Evolutionary conservation across 1,140 invertebrate genomes (phyloP).

Genomic region (Acromyrmex heyeri): DNA sequence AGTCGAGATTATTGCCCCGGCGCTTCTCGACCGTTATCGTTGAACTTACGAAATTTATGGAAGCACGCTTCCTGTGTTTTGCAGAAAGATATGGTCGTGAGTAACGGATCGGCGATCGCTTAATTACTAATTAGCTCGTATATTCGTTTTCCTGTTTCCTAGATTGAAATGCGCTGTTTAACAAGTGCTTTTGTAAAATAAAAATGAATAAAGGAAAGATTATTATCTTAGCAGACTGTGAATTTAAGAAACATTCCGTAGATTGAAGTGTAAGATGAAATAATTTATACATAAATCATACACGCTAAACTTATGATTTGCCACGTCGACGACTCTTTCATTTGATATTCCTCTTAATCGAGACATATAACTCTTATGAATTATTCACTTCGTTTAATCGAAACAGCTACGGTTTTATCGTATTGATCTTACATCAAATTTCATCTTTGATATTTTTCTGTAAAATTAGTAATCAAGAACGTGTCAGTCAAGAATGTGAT

Average conservation of each 20-base stretch:
- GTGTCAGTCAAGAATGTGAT: constrained; percentile 21
- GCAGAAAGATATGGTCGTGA: not conserved
- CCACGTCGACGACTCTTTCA: not conserved
- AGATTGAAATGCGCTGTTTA: not conserved
- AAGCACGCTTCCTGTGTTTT: constrained; percentile 33
- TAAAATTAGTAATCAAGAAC: not conserved
- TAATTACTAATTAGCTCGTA: constrained; percentile 28
- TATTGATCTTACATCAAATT: not conserved
- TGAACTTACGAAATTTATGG: constrained; percentile 66
- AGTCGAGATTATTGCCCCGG: constrained; percentile 60
- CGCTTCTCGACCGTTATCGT: constrained; percentile 48
- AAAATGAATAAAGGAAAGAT: constrained; percentile 12
- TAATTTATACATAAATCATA: not conserved
- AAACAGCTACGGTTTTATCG: not conserved
- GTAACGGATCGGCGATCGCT: constrained; percentile 20
- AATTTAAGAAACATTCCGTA: constrained; percentile 20
- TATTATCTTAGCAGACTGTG: not conserved
- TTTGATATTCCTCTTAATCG: constrained; percentile 40
- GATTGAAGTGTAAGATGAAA: not conserved
- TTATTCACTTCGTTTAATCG: constrained; percentile 19
- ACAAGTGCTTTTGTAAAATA: constrained; percentile 1
- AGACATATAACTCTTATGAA: constrained; percentile 26
- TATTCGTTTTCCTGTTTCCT: constrained; percentile 3
- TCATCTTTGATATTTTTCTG: constrained; percentile 8
- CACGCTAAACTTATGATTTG: not conserved